Conservation (phyloP, 2,888 invertebrate genomes). For the Calameuta idolon region DNA sequence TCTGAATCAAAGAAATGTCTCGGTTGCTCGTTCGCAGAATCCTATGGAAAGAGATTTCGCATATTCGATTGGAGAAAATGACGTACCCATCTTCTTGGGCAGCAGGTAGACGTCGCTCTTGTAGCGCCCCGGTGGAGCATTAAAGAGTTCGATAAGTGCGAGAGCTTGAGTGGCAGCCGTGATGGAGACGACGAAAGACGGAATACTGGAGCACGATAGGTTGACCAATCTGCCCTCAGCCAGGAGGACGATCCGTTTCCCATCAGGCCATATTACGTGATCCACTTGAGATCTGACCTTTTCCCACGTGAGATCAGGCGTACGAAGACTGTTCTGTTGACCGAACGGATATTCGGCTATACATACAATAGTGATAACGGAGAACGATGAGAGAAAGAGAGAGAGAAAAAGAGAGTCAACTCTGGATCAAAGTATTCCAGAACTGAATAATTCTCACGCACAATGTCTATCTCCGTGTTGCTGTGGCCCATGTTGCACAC, state of each 20-base stretch:
- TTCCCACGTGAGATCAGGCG: conserved; percentile 97
- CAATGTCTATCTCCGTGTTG: conserved; percentile 95
- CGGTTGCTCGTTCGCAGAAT: too few relatives aligned
- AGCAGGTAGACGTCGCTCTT: conserved; percentile 97
- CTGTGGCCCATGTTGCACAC: conserved; percentile 98
- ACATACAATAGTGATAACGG: conserved; percentile 1
- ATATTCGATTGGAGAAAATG: not conserved
- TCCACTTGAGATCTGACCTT: conserved; percentile 97
- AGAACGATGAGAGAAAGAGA: not conserved
- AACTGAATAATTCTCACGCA: conserved; percentile 64
- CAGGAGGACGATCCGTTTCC: conserved; percentile 91
- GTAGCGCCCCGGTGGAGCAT: conserved; percentile 94
- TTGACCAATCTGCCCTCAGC: conserved; percentile 97
- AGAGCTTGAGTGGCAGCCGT: conserved; percentile 97
- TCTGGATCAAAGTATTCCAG: conserved; percentile 1
- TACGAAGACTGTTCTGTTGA: conserved; percentile 84
- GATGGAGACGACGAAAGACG: conserved; percentile 97
- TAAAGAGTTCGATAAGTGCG: conserved; percentile 96
- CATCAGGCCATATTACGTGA: conserved; percentile 98
- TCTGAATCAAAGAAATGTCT: conserved; percentile 70
- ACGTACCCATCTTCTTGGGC: conserved; percentile 96
- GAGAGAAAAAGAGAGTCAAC: not conserved
- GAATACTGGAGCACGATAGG: conserved; percentile 95
- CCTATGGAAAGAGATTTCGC: not conserved
- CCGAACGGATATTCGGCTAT: conserved; percentile 1